Evolutionary conservation across 2,888 invertebrate genomes (phyloP).

Genomic region (Phengaris arion): DNA sequence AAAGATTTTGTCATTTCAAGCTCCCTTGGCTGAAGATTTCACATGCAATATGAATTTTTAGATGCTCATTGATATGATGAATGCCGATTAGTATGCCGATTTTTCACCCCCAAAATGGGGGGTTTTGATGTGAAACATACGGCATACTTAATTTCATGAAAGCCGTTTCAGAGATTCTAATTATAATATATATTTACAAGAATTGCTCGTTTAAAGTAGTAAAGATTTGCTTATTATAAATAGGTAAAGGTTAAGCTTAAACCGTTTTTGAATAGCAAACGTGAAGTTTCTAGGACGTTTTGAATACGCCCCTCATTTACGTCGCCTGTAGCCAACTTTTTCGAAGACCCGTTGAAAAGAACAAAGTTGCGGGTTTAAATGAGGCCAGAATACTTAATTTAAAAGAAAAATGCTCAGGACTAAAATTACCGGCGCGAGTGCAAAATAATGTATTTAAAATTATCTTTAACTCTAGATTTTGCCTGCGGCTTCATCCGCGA

Average conservation of each 20-base stretch:
- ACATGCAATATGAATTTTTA: neutral
- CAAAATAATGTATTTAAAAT: slow-evolving; percentile 16
- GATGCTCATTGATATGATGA: no score
- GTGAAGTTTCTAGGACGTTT: slow-evolving; percentile 1
- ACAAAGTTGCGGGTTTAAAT: slow-evolving; percentile 12
- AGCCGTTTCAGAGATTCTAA: no score
- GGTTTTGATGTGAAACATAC: no score
- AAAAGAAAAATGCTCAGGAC: neutral
- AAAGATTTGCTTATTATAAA: no score
- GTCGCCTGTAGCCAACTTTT: slow-evolving; percentile 11
- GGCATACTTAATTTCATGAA: no score
- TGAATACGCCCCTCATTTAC: slow-evolving; percentile 6
- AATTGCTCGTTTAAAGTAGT: no score
- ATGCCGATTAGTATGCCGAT: no score
- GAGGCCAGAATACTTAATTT: slow-evolving; percentile 16
- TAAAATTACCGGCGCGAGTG: neutral
- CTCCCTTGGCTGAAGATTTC: neutral
- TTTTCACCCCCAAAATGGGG: no score
- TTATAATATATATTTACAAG: no score
- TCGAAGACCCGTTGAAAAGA: slow-evolving; percentile 12
- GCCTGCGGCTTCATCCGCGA: neutral
- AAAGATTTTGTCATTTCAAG: neutral
- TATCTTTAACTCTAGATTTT: neutral
- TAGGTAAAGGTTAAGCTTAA: neutral
- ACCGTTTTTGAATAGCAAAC: neutral